Conservation (phyloP, 2,888 invertebrate species). For the Agrochola circellaris region DNA sequence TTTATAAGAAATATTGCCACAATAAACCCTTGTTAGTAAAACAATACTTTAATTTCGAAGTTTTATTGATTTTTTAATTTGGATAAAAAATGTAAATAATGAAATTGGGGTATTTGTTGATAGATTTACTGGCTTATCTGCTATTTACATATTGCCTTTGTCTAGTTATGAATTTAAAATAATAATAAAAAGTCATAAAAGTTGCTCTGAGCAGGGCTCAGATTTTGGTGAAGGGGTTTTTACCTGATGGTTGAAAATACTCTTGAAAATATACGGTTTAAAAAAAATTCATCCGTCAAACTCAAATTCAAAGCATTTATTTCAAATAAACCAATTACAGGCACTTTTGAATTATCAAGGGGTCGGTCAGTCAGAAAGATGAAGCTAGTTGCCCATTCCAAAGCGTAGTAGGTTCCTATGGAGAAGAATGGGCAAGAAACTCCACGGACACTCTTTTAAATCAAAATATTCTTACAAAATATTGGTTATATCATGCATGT, state of each 20-base stretch:
- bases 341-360: no score
- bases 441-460: no score
- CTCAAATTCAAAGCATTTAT: no score
- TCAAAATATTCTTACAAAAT: no score
- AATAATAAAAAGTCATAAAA: background rate
- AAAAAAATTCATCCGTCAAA: no score
- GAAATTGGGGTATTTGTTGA: background rate
- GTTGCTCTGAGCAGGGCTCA: background rate
- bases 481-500: no score
- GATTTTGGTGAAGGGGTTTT: background rate
- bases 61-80: background rate
- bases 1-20: conserved; percentile 1
- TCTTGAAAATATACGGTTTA: background rate
- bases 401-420: no score
- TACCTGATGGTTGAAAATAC: background rate
- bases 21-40: background rate
- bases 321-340: no score
- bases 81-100: background rate
- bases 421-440: no score
- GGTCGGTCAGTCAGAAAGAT: no score
- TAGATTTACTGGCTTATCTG: background rate
- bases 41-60: background rate
- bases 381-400: no score
- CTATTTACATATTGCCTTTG: background rate
- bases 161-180: background rate